These are phyloP conservation scores for Parascotia fuliginaria DNA, from an alignment of 2,888 invertebrate genomes.

Conservation along the genomic window DNA sequence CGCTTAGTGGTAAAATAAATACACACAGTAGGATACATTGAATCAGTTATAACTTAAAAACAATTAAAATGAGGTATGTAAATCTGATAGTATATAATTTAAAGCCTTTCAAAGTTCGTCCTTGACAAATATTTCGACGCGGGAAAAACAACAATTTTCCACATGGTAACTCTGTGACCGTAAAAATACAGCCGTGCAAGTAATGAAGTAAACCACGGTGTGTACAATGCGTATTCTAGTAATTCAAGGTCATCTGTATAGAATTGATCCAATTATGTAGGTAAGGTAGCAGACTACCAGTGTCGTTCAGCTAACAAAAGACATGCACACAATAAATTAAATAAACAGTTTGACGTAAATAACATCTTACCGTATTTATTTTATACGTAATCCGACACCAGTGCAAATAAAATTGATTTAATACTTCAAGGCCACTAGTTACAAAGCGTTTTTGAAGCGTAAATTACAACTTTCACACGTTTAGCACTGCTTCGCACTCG, in stretches of 20 bases:
- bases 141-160: slow-evolving; percentile 20
- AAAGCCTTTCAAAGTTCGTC: not conserved
- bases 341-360: slow-evolving; percentile 5
- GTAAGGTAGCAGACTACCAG: too few species aligned
- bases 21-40: too few species aligned
- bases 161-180: slow-evolving; percentile 25
- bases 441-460: slow-evolving; percentile 49
- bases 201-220: slow-evolving; percentile 24
- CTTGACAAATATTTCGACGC: not conserved
- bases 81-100: too few species aligned
- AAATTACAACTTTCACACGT: slow-evolving; percentile 75
- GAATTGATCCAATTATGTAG: slow-evolving; percentile 49
- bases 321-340: slow-evolving; percentile 5
- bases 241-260: slow-evolving; percentile 39
- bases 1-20: too few species aligned
- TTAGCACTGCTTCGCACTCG: slow-evolving; percentile 69
- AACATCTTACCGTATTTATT: slow-evolving; percentile 25
- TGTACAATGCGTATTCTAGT: slow-evolving; percentile 42
- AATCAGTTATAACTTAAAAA: too few species aligned
- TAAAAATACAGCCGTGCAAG: too few species aligned
- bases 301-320: slow-evolving; percentile 14
- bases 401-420: slow-evolving; percentile 34
- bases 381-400: slow-evolving; percentile 39
- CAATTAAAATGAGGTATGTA: too few species aligned
- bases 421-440: slow-evolving; percentile 61